These are phyloP conservation scores for Stegodyphus dumicola DNA, from an alignment of 1,140 invertebrate species.

Conservation along the genomic window DNA sequence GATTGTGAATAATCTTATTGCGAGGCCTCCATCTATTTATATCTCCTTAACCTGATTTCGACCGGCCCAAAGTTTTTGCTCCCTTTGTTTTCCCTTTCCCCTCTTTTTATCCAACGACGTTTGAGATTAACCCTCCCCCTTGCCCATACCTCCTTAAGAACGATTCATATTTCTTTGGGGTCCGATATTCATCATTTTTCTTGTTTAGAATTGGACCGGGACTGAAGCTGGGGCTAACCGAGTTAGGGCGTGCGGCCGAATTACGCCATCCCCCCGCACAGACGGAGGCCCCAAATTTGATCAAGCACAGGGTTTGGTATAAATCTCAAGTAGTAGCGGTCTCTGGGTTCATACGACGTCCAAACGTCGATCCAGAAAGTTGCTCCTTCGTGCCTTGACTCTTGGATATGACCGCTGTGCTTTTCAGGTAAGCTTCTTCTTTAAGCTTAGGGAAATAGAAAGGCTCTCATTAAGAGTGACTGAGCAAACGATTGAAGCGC, in stretches of 20 bases:
- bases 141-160: neutral
- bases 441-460: too few relatives aligned
- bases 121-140: neutral
- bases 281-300: conserved; percentile 21
- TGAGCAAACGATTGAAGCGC: too few relatives aligned
- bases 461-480: too few relatives aligned
- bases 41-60: conserved; percentile 17
- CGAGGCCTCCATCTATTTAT: conserved; percentile 23
- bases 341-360: neutral
- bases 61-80: neutral
- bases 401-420: neutral
- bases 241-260: neutral
- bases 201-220: conserved; percentile 11
- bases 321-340: conserved; percentile 5
- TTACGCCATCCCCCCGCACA: neutral
- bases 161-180: conserved; percentile 28
- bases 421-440: neutral
- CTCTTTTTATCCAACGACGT: too few relatives aligned
- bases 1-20: conserved; percentile 48
- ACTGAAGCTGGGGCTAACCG: neutral
- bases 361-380: neutral
- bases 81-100: neutral
- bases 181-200: conserved; percentile 30
- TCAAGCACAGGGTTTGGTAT: conserved; percentile 2
- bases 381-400: neutral